Percentiles rank a stretch among this genome's conserved stretches.
These are phyloP conservation scores for Lasioglossum albipes DNA, from an alignment of 1,140 invertebrate genomes.

Conservation along the genomic window DNA sequence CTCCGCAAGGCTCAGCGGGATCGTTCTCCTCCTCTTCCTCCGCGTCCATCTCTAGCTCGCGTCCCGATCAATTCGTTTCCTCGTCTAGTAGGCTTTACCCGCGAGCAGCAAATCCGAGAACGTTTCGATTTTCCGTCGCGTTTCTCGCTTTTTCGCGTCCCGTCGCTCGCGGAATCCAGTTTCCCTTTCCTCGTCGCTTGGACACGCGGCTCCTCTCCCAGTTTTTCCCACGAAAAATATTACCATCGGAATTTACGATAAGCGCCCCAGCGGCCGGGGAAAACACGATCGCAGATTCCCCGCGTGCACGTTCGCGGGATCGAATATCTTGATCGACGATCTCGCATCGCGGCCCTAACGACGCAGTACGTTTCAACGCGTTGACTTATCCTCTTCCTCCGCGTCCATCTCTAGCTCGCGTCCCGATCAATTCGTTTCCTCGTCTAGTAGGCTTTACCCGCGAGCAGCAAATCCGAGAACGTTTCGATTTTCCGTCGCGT, in stretches of 20 bases:
- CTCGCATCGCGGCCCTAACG: neutral
- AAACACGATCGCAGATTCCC: slow-evolving; percentile 2
- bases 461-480: neutral
- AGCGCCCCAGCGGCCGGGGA: neutral
- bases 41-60: too few species aligned
- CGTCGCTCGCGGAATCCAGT: neutral
- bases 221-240: neutral
- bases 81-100: neutral
- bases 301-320: neutral
- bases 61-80: slow-evolving; percentile 5
- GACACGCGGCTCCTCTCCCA: neutral
- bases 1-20: slow-evolving; percentile 36
- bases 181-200: neutral
- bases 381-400: neutral
- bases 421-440: slow-evolving; percentile 5
- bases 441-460: neutral
- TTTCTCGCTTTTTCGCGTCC: neutral
- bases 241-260: neutral
- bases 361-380: slow-evolving; percentile 7
- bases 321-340: slow-evolving; percentile 28
- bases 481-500: neutral
- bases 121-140: neutral
- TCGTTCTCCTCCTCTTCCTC: slow-evolving; percentile 47
- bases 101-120: neutral
- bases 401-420: too few species aligned